Conservation (phyloP, 2,888 invertebrate genomes). For the Linyphia triangularis region DNA sequence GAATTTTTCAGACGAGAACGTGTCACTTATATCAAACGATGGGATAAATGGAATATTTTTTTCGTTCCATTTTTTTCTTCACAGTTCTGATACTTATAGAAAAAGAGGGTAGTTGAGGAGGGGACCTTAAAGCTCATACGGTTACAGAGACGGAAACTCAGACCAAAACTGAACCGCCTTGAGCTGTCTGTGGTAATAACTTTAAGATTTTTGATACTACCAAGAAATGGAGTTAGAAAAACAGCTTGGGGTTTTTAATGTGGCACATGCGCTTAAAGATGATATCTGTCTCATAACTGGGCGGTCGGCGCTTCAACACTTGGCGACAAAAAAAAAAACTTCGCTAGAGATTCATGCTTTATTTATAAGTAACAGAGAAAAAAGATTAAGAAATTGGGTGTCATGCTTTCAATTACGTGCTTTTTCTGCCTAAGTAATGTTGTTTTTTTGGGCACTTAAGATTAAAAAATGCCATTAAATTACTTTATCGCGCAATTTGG, state of each 20-base stretch:
- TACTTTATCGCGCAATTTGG: not conserved
- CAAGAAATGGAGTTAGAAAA: not conserved
- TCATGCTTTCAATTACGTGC: not conserved
- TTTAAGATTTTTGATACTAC: not conserved
- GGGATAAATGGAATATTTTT: slow-evolving; percentile 38
- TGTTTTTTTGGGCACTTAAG: not conserved
- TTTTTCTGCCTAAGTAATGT: not conserved
- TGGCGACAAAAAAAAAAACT: not conserved
- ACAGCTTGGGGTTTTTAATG: not conserved
- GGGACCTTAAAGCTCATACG: not conserved
- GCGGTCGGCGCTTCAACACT: not conserved
- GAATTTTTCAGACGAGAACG: slow-evolving; percentile 35
- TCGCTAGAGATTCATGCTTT: not conserved
- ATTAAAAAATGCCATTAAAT: not conserved
- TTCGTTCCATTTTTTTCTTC: slow-evolving; percentile 6
- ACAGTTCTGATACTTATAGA: slow-evolving; percentile 1
- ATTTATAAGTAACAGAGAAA: not conserved
- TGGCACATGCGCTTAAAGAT: not conserved
- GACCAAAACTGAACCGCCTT: not conserved
- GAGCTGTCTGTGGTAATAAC: not conserved
- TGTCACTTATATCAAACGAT: slow-evolving; percentile 39
- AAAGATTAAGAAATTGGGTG: not conserved
- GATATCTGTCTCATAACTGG: not conserved
- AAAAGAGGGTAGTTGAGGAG: too few relatives aligned
- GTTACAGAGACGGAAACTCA: not conserved